Percentiles rank a stretch among this genome's conserved stretches.
phyloP scores from a whole-genome alignment of 2,888 invertebrate genomes.

The Chrysotoxum bicinctum region DNA sequence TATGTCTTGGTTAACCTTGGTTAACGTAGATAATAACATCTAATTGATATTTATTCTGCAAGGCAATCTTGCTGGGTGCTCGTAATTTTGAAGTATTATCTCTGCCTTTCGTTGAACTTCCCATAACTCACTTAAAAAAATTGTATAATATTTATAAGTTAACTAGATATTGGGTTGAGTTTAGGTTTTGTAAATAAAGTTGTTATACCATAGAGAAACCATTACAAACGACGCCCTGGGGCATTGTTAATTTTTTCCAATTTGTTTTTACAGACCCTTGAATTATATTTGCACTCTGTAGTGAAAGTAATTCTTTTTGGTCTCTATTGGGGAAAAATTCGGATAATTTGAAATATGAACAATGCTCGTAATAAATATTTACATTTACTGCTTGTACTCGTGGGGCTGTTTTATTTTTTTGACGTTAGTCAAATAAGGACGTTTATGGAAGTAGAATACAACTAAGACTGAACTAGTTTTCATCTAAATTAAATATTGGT shows the following conservation, averaged over 20 bases:
- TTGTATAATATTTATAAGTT: not conserved
- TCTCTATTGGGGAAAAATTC: not conserved
- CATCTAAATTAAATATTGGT: not conserved
- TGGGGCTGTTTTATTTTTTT: not conserved
- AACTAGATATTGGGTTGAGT: not conserved
- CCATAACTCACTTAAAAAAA: not conserved
- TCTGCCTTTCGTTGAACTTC: not conserved
- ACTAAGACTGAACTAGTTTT: not conserved
- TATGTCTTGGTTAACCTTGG: not conserved
- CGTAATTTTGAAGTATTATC: not conserved
- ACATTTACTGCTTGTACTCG: not conserved
- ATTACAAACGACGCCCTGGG: constrained; percentile 50
- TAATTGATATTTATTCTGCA: constrained; percentile 15
- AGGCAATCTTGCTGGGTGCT: not conserved
- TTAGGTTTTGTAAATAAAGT: constrained; percentile 24
- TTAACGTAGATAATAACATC: not conserved
- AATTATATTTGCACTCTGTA: constrained; percentile 21
- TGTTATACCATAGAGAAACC: constrained; percentile 25
- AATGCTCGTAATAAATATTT: constrained; percentile 1
- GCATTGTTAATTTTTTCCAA: constrained; percentile 51
- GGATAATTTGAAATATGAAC: constrained; percentile 1
- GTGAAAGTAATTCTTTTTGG: not conserved
- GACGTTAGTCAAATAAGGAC: not conserved
- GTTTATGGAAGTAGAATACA: not conserved
- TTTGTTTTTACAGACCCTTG: constrained; percentile 24